Percentiles rank a stretch among this genome's conserved stretches.
These are phyloP conservation scores for Poicephalus gulielmi DNA, from an alignment of 2,113 vertebrate species.

Conservation along the genomic window DNA sequence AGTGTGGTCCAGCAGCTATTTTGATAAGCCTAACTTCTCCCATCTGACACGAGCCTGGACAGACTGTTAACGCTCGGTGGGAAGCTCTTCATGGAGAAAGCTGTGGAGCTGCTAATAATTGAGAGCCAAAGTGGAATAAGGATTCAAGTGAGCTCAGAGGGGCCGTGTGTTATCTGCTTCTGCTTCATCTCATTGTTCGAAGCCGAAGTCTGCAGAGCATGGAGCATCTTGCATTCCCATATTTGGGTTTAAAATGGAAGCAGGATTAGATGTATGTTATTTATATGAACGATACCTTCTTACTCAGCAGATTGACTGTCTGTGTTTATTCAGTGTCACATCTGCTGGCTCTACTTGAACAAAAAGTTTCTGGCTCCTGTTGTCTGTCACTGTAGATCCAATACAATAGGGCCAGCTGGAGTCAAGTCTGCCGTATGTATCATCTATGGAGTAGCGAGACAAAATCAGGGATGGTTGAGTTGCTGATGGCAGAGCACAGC, in stretches of 20 bases:
- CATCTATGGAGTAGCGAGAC: neutral
- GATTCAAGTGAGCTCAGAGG: neutral
- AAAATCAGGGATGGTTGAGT: rapidly evolving
- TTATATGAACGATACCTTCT: constrained; percentile 61
- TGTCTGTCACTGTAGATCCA: constrained; percentile 54
- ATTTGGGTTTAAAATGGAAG: constrained; percentile 61
- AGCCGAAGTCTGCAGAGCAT: neutral
- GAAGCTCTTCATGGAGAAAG: neutral
- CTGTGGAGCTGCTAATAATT: neutral
- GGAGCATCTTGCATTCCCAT: constrained; percentile 65
- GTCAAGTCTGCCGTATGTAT: constrained; percentile 35
- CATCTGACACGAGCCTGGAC: constrained; percentile 7
- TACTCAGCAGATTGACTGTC: constrained; percentile 70
- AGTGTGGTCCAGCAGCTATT: constrained; percentile 12
- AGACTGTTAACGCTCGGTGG: neutral
- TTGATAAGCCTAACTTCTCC: neutral
- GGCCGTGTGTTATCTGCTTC: neutral
- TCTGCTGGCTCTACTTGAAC: constrained; percentile 59
- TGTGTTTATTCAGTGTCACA: constrained; percentile 68
- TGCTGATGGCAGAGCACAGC: neutral
- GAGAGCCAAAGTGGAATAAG: neutral
- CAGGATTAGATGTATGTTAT: constrained; percentile 67
- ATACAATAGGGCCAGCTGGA: constrained; percentile 69
- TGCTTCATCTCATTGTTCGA: neutral
- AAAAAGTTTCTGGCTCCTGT: constrained; percentile 69